phyloP scores from a whole-genome alignment of 2,113 vertebrate genomes.

The Sisor rabdophorus region DNA sequence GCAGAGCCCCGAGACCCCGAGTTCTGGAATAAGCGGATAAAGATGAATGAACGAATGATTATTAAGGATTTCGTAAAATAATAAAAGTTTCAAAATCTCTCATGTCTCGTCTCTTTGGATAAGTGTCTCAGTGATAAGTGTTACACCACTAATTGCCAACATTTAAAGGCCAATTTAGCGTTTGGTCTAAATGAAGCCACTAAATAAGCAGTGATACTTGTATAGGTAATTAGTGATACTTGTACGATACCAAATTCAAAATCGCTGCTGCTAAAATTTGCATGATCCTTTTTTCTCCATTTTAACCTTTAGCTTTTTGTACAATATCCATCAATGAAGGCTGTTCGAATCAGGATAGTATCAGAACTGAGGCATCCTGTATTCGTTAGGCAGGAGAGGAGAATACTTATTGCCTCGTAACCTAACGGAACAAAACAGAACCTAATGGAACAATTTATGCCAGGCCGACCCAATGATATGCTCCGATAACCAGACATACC shows the following conservation, averaged over 20 bases:
- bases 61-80: too few species aligned
- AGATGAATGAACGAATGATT: too few species aligned
- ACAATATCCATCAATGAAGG: neutral
- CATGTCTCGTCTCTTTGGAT: too few species aligned
- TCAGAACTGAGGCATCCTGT: neutral
- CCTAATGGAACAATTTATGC: neutral
- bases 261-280: neutral
- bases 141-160: too few species aligned
- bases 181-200: neutral
- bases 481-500: neutral
- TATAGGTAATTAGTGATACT: neutral
- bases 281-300: neutral
- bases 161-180: neutral
- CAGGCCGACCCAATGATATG: neutral
- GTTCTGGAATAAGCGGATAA: too few species aligned
- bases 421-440: neutral
- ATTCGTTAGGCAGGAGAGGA: too few species aligned
- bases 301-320: neutral
- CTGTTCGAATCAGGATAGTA: neutral
- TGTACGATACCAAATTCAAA: neutral
- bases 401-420: neutral
- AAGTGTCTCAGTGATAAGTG: too few species aligned
- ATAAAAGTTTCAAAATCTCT: too few species aligned
- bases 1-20: too few species aligned
- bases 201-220: neutral